Base-by-base conservation (phyloP, 2,888 invertebrate species). In the Cremastinae sp. region DNA sequence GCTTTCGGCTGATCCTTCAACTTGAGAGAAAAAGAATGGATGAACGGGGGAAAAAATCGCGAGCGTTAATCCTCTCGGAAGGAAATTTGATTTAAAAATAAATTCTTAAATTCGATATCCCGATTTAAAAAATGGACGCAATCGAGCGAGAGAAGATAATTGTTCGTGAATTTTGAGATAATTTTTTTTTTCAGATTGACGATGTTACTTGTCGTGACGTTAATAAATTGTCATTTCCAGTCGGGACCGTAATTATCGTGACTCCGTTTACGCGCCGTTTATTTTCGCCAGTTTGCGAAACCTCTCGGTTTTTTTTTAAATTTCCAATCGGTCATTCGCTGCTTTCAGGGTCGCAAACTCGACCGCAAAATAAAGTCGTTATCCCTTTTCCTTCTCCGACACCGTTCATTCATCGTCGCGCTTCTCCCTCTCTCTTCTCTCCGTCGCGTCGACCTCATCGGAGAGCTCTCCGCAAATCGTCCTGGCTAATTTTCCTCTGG, bases 1-100 rank as follows among this genome's bases (percentile, higher is more conserved):
- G 47, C 58, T 69, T 59, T 69, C 28, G 28, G 18, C 64, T 59
- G 64, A 76, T 73, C 64, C 76, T 45, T 76, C 75, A 36, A 64
- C 64, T 59, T 38, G 49, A 14, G 47, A 1, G 18, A 14, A 34
- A 58, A 65, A 76, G 56, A 66, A 71, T 65, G 9, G 41, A 53
- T 16, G 5, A 18, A 22, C 9, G 14, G 34, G 47, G 34, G 34
- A 16, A 14, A 49, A 47, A 38, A 65, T 53, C n/a, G 38, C n/a
- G 49, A 47, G 36, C 38, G 49, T 28, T 28, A 28, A 28, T 28
- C 28, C 28, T 28, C 5, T 28, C 5, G 28, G 28, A 28, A 28
- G 5, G 2, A 28, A 28, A 28, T 3, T 28, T 28, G n/a, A n/a
- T 28, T 5, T 5, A 28, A 3, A 28, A 28, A 28, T 2, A 28